Conservation (phyloP, 2,888 invertebrate genomes). For the Meloe dianella region DNA sequence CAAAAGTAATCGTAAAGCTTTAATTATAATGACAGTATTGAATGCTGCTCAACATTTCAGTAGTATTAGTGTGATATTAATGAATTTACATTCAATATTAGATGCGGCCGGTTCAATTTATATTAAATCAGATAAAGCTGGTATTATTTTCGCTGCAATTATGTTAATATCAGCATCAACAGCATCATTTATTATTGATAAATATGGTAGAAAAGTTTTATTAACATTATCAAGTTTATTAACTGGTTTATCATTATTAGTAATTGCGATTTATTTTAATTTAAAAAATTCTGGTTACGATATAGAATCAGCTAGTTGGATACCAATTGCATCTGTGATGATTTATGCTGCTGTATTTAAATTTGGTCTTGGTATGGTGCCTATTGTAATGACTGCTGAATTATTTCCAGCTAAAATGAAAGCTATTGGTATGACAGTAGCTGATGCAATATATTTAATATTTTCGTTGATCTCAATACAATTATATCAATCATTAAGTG, state of each 20-base stretch:
- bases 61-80: slow-evolving; percentile 56
- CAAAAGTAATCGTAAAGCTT: slow-evolving; percentile 55
- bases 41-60: slow-evolving; percentile 57
- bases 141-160: slow-evolving; percentile 53
- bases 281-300: slow-evolving; percentile 47
- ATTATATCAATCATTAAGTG: slow-evolving; percentile 47
- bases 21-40: slow-evolving; percentile 55
- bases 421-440: slow-evolving; percentile 55
- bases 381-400: slow-evolving; percentile 56
- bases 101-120: slow-evolving; percentile 53
- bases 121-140: slow-evolving; percentile 47
- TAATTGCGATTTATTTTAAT: slow-evolving; percentile 53
- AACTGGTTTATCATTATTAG: slow-evolving; percentile 50
- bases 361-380: slow-evolving; percentile 54
- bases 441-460: slow-evolving; percentile 53
- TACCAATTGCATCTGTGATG: slow-evolving; percentile 53
- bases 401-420: slow-evolving; percentile 57
- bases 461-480: slow-evolving; percentile 51
- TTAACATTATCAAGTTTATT: slow-evolving; percentile 50
- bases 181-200: slow-evolving; percentile 52
- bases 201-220: slow-evolving; percentile 52
- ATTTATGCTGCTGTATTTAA: slow-evolving; percentile 54
- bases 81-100: slow-evolving; percentile 57
- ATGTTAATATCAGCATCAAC: slow-evolving; percentile 51
- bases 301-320: slow-evolving; percentile 44